Percentiles rank a stretch among this genome's conserved stretches.
These are phyloP conservation scores for Drosophila nigritarsus DNA, from an alignment of 2,888 invertebrate genomes.

Conservation along the genomic window DNA sequence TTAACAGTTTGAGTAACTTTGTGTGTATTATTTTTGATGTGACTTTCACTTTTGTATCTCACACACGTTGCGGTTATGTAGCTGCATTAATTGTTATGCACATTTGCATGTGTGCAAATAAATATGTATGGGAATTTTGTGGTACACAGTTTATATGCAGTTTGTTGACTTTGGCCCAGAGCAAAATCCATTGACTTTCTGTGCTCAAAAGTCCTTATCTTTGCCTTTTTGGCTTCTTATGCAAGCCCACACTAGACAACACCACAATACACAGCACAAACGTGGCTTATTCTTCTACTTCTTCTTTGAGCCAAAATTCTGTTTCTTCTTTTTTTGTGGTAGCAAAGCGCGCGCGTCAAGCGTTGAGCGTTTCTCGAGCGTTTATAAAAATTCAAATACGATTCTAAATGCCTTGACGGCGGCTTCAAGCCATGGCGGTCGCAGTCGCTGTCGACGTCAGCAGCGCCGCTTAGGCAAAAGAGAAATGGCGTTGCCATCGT, in stretches of 20 bases:
- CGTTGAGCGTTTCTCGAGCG: slow-evolving; percentile 79
- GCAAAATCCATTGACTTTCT: slow-evolving; percentile 34
- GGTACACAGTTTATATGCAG: slow-evolving; percentile 28
- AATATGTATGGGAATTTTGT: slow-evolving; percentile 20
- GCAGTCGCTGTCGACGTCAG: slow-evolving; percentile 38
- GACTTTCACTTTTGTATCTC: slow-evolving; percentile 63
- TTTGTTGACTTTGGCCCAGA: background rate
- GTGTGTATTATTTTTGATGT: slow-evolving; percentile 15
- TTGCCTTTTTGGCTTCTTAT: background rate
- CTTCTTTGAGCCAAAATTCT: slow-evolving; percentile 5
- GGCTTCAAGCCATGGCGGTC: slow-evolving; percentile 55
- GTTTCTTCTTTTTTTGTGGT: slow-evolving; percentile 22
- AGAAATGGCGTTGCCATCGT: slow-evolving; percentile 61
- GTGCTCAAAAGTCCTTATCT: slow-evolving; percentile 47
- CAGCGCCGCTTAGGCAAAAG: slow-evolving; percentile 49
- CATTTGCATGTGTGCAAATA: background rate
- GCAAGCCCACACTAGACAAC: slow-evolving; percentile 24
- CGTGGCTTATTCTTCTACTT: slow-evolving; percentile 19
- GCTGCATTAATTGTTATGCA: slow-evolving; percentile 32
- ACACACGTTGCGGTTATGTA: slow-evolving; percentile 45
- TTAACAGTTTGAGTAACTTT: slow-evolving; percentile 54
- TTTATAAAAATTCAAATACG: slow-evolving; percentile 84
- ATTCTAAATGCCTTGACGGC: slow-evolving; percentile 73
- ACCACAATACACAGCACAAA: slow-evolving; percentile 30
- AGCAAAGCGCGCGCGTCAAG: slow-evolving; percentile 73